A percentile compares a stretch with the other conserved stretches of the same genome.
Evolutionary conservation across 2,797 vertebrate genomes (phyloP).

Genomic region (Otolemur crassicaudatus): DNA sequence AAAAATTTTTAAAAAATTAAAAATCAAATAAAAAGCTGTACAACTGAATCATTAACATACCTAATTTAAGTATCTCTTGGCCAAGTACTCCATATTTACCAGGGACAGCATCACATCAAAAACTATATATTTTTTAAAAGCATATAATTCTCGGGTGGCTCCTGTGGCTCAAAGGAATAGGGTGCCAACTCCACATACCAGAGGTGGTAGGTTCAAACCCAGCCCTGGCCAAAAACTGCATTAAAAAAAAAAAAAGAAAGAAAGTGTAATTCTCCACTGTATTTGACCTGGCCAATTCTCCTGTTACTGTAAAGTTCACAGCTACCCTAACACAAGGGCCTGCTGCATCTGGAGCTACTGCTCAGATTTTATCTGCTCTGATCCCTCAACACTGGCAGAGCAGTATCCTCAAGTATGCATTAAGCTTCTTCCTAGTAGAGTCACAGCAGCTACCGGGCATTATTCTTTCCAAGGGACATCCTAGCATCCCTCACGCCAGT

Average conservation of each 20-base stretch:
- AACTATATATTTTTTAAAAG: background rate
- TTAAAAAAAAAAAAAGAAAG: background rate
- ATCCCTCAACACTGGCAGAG: background rate
- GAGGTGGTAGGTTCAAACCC: too few relatives aligned
- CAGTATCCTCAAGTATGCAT: background rate
- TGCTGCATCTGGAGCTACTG: background rate
- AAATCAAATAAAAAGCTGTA: background rate
- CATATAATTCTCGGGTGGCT: background rate
- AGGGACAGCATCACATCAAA: background rate
- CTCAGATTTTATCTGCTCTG: background rate
- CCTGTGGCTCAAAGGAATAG: too few relatives aligned
- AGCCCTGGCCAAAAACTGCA: too few relatives aligned
- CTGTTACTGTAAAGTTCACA: background rate
- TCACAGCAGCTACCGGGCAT: background rate
- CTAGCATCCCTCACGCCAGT: background rate
- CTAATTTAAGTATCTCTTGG: background rate
- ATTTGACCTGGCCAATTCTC: background rate
- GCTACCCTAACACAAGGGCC: background rate
- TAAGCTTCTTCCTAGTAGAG: background rate
- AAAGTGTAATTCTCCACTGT: background rate
- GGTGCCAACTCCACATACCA: too few relatives aligned
- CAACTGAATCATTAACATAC: background rate
- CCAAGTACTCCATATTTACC: background rate
- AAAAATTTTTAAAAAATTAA: too few relatives aligned
- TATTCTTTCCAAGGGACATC: background rate